Base-by-base conservation (phyloP, 2,888 invertebrate genomes). In the Zygaena filipendulae region DNA sequence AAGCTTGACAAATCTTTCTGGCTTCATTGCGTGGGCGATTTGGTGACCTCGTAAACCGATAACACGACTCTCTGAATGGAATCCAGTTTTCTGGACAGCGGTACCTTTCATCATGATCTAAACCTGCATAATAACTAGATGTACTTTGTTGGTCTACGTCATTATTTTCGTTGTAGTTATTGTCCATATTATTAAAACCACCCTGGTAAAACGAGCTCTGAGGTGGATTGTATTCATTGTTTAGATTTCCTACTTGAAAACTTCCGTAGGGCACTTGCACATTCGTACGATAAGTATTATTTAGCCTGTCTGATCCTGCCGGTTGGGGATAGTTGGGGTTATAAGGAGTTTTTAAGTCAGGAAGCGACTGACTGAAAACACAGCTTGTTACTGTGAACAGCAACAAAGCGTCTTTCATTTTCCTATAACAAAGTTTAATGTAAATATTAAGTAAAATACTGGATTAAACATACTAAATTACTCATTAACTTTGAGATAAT, bases 1-100 rank as follows among this genome's bases (percentile, higher is more conserved):
- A 90, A 0, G 91, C 90, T 77, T 88, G 87, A 56, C 95, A 96
- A 44, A 92, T 90, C 49, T 85, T 85, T 43, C 88, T 84, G 0
- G 95, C 94, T 46, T 94, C 94, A 45, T 86, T 87, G 52, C 89
- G 86, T 21, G 86, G 86, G 30, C 87, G 88, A 45, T 87, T 83
- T 1, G 95, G 95, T 3, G 93, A 94, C 50, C 92, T 90, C 3
- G 92, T 91, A 52, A 96, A 97, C 27, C 92, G 86, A 59, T 94
- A 96, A 62, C 97, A 97, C 0, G 89, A 87, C 35, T 89, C 87
- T 39, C 87, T 84, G 53, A 84, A 91, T 14, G 85, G 84, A n/a
- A 89, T 68, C 97, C 97, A 97, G 59, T 92, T 85, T 28, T 89
- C 87, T 0, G 95, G 96, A 64, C 97, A 97, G 30, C 45, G 59